Base-by-base conservation (phyloP, 2,888 invertebrate species). In the Hetaerina titia region DNA sequence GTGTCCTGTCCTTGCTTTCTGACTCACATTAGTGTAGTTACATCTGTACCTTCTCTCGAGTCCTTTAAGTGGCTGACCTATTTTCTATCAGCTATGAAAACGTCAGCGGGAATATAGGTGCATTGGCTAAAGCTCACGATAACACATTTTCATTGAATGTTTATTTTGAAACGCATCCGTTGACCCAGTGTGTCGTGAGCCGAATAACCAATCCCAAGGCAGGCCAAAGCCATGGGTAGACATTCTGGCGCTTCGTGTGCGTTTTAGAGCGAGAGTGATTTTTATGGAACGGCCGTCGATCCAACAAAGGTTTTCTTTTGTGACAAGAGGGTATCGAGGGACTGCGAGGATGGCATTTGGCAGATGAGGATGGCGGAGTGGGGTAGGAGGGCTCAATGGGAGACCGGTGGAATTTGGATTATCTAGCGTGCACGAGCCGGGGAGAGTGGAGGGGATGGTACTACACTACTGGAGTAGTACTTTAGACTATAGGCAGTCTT, bases 101-200 rank as follows among this genome's bases (percentile, higher is more conserved):
- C 31, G n/a, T n/a, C 81, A 31, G 31, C 13, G 31, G 11, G 81
- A 11, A 81, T 81, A 31, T 81, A 25, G 81, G n/a, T 81, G 25
- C 81, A 81, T 25, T 31, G 81, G 81, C n/a, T 13, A 13, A 31
- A 81, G 31, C 81, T 81, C 31, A 81, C 31, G 7, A 7, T 69
- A 15, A 22, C 22, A 81, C 25, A 11, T 81, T 25, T 81, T 5
- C 81, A 22, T 31, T 2, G 81, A 2, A 15, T 81, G 81, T 81
- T 81, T 81, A 81, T 81, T 81, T 81, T 81, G 9, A n/a, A 81
- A 81, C 31, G 81, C 25, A 81, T 31, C 81, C 81, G 81, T 31
- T 81, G 81, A 81, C 81, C 81, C 31, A 81, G 31, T 81, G 31
- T 81, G 31, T 81, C 81, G 81, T 31, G 11, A 81, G 25, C 31